Evolutionary conservation across 1,140 invertebrate genomes (phyloP).

Genomic region (Amyelois transitella): DNA sequence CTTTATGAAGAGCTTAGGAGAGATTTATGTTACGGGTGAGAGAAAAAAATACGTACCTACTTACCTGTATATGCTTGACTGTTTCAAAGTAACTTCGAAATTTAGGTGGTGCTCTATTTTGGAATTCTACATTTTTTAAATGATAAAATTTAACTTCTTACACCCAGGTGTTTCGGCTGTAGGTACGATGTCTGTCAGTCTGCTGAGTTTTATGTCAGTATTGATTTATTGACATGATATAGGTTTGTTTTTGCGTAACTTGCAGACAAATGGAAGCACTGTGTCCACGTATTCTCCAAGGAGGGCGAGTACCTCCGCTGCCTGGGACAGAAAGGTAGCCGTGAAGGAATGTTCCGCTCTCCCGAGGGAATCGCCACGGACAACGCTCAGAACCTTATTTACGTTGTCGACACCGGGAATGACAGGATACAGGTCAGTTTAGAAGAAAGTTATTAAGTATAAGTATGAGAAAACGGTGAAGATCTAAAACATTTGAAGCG

Average conservation of each 20-base stretch:
- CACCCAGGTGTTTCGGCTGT: too few species aligned
- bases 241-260: constrained; percentile 15
- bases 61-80: too few species aligned
- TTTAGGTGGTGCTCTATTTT: too few species aligned
- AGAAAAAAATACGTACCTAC: too few species aligned
- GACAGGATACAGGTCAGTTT: constrained; percentile 76
- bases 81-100: too few species aligned
- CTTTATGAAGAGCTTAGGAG: constrained; percentile 76
- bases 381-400: constrained; percentile 77
- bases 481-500: too few species aligned
- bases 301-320: constrained; percentile 76
- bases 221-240: too few species aligned
- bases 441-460: too few species aligned
- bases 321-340: constrained; percentile 79
- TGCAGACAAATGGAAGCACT: constrained; percentile 83
- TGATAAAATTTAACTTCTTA: not conserved
- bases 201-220: too few species aligned
- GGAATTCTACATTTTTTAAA: too few species aligned
- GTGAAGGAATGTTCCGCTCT: constrained; percentile 77
- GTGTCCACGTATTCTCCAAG: constrained; percentile 83
- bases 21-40: constrained; percentile 78
- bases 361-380: constrained; percentile 83
- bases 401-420: constrained; percentile 86
- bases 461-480: too few species aligned
- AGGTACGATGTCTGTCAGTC: too few species aligned